Evolutionary conservation across 2,797 vertebrate genomes (phyloP).

Genomic region (Decapterus maruadsi): DNA sequence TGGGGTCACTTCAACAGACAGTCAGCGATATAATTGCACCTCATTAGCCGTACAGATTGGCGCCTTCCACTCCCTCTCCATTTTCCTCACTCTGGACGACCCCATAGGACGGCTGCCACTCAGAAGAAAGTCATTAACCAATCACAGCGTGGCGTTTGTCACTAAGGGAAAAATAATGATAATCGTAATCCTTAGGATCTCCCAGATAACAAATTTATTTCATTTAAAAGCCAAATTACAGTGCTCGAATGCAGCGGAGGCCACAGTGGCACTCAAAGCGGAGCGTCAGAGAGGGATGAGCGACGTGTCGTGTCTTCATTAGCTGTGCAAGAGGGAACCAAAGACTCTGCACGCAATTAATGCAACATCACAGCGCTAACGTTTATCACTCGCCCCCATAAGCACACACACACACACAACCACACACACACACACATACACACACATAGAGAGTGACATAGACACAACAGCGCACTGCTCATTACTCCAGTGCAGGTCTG

Average conservation of each 20-base stretch:
- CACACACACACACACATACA: conserved; percentile 46
- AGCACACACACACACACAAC: conserved; percentile 41
- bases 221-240: conserved; percentile 84
- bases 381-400: conserved; percentile 77
- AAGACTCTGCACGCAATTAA: conserved; percentile 85
- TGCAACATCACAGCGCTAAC: conserved; percentile 81
- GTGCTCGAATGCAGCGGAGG: conserved; percentile 72
- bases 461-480: conserved; percentile 78
- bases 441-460: conserved; percentile 54
- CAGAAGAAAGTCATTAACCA: conserved; percentile 81
- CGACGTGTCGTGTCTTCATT: conserved; percentile 78
- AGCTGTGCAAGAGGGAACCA: conserved; percentile 73
- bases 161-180: conserved; percentile 79
- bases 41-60: conserved; percentile 76
- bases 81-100: conserved; percentile 71
- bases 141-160: conserved; percentile 80
- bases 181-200: conserved; percentile 80
- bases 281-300: conserved; percentile 66
- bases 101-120: conserved; percentile 81
- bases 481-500: conserved; percentile 76
- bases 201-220: conserved; percentile 81
- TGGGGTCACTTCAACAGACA: conserved; percentile 73
- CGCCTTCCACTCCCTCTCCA: conserved; percentile 72
- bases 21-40: conserved; percentile 75
- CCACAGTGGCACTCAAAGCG: conserved; percentile 73